Percentiles rank a stretch among this genome's conserved stretches.
Evolutionary conservation across 2,113 vertebrate species (phyloP).

Genomic region (Tonatia bakeri): DNA sequence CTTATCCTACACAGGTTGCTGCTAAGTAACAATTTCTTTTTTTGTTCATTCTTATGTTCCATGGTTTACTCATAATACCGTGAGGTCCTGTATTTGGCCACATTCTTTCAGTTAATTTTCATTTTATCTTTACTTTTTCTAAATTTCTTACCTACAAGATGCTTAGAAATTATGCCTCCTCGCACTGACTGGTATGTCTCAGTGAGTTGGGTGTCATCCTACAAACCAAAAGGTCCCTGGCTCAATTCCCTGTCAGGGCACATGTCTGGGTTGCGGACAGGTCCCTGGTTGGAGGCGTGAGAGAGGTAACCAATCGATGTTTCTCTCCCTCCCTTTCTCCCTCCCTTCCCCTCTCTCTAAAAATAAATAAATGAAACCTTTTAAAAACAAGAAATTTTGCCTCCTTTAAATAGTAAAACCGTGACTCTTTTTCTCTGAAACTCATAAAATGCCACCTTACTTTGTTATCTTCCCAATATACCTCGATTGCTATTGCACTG

Average conservation of each 20-base stretch:
- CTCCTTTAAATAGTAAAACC: neutral
- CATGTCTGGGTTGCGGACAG: no score
- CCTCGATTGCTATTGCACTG: neutral
- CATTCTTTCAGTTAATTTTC: neutral
- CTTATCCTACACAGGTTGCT: neutral
- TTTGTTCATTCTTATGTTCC: neutral
- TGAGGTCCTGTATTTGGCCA: neutral
- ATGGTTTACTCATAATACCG: neutral
- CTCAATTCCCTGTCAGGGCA: no score
- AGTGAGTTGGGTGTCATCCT: no score
- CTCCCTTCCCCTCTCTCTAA: no score
- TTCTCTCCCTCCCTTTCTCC: no score
- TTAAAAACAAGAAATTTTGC: neutral
- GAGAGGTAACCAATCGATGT: no score
- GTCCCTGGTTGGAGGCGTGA: no score
- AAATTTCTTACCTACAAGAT: neutral
- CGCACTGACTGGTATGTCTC: no score
- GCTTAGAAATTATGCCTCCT: slow-evolving; percentile 11
- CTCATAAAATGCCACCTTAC: neutral
- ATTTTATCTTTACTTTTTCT: slow-evolving; percentile 22
- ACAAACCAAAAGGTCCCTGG: no score
- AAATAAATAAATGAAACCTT: no score
- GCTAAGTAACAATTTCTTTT: neutral
- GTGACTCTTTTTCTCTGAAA: neutral
- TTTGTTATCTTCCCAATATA: neutral